Conservation (phyloP, 2,797 vertebrate species). For the Rhynchonycteris naso region DNA sequence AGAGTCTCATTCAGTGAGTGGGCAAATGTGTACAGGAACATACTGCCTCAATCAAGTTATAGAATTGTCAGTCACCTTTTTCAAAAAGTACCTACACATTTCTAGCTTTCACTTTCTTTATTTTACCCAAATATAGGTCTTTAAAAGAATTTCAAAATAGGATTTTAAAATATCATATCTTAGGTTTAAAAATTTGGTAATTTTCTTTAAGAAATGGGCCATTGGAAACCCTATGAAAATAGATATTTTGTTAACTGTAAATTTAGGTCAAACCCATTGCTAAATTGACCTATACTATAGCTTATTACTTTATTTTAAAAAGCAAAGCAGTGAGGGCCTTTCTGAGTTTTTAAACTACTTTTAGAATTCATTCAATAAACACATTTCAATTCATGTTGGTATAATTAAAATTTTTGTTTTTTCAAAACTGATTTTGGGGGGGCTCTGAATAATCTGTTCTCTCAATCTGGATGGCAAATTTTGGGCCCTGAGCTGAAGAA, state of each 20-base stretch:
- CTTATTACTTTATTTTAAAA: background rate
- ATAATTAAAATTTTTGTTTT: background rate
- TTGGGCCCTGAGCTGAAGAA: background rate
- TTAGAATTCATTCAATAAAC: background rate
- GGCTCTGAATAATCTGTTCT: background rate
- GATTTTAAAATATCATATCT: background rate
- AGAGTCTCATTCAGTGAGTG: background rate
- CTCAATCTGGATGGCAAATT: background rate
- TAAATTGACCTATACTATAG: background rate
- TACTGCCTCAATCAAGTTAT: background rate
- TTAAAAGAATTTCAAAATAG: slow-evolving; percentile 34
- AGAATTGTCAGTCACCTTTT: background rate
- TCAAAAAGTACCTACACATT: background rate
- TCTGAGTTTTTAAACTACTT: background rate
- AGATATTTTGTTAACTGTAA: background rate
- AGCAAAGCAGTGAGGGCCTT: background rate
- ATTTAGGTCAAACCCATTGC: background rate
- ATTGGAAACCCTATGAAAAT: background rate
- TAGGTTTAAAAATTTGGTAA: background rate
- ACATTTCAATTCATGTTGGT: background rate
- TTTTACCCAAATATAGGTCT: background rate
- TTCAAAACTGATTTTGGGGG: background rate
- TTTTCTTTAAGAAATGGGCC: background rate
- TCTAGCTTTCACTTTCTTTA: background rate
- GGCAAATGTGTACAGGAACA: background rate